Conservation (phyloP, 2,888 invertebrate species). For the Lottia gigantea region DNA sequence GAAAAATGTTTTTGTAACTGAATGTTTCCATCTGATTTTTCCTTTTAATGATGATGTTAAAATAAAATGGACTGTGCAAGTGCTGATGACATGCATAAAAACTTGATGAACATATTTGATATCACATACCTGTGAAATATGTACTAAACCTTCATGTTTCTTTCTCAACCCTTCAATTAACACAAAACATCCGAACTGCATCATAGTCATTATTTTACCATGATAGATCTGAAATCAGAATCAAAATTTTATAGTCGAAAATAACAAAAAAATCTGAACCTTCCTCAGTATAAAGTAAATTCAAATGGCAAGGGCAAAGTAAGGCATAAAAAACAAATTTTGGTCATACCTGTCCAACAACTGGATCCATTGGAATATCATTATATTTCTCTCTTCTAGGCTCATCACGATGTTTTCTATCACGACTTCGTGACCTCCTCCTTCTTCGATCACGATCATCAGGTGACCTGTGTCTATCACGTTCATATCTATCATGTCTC, state of each 20-base stretch:
- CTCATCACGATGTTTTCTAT: conserved; percentile 29
- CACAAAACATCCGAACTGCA: conserved; percentile 98
- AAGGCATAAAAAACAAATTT: background rate
- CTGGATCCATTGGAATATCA: conserved; percentile 70
- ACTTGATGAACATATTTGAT: too few species aligned
- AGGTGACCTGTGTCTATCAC: conserved; percentile 25
- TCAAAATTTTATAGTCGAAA: conserved; percentile 14
- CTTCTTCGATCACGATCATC: conserved; percentile 19
- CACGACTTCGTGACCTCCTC: conserved; percentile 13
- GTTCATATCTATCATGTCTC: conserved; percentile 2
- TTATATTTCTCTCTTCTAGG: conserved; percentile 38
- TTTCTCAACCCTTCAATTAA: conserved; percentile 91
- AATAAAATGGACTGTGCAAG: too few species aligned
- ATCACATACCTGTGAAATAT: conserved; percentile 80
- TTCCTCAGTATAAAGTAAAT: background rate
- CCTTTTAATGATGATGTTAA: too few species aligned
- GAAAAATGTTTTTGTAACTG: too few species aligned
- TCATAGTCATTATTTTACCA: conserved; percentile 94
- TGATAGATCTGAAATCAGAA: conserved; percentile 80
- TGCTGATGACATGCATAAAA: too few species aligned
- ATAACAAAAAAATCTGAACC: background rate
- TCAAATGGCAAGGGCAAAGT: background rate
- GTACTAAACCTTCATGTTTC: conserved; percentile 93
- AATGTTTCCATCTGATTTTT: too few species aligned
- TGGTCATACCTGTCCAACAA: conserved; percentile 68